Percentiles rank a stretch among this genome's conserved stretches.
Conservation (phyloP, 2,888 invertebrate genomes). For the Augiades crinisus region DNA sequence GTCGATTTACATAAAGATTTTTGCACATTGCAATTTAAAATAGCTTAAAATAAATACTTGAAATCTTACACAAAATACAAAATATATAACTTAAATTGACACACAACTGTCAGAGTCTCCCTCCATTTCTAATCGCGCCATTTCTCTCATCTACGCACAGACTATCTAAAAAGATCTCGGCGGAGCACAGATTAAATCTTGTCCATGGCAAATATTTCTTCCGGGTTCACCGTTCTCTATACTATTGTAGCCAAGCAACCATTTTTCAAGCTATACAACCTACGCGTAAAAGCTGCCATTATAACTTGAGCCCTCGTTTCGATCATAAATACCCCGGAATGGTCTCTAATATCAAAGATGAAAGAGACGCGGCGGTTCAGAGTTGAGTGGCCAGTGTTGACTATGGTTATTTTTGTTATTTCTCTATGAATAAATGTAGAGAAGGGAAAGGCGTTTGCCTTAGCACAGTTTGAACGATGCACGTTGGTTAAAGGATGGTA, state of each 20-base stretch:
- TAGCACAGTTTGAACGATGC: conserved; percentile 73
- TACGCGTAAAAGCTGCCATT: conserved; percentile 59
- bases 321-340: conserved; percentile 32
- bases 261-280: conserved; percentile 78
- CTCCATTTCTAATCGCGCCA: conserved; percentile 26
- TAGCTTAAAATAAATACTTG: no score
- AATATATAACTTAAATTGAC: conserved; percentile 26
- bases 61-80: no score
- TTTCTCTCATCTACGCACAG: conserved; percentile 26
- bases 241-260: conserved; percentile 71
- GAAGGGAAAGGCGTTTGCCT: conserved; percentile 80
- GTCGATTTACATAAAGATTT: no score
- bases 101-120: conserved; percentile 25
- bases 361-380: conserved; percentile 41
- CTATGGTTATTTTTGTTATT: conserved; percentile 80
- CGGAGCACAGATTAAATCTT: conserved; percentile 66
- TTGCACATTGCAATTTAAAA: no score
- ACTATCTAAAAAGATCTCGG: conserved; percentile 44
- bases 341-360: conserved; percentile 18
- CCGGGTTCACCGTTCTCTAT: conserved; percentile 72
- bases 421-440: conserved; percentile 78
- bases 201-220: conserved; percentile 69
- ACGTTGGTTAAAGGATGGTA: conserved; percentile 54
- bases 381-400: conserved; percentile 49
- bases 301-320: conserved; percentile 44